Percentiles rank a stretch among this genome's conserved stretches.
phyloP scores from a whole-genome alignment of 2,888 invertebrate genomes.

The Polylopha cassiicola region DNA sequence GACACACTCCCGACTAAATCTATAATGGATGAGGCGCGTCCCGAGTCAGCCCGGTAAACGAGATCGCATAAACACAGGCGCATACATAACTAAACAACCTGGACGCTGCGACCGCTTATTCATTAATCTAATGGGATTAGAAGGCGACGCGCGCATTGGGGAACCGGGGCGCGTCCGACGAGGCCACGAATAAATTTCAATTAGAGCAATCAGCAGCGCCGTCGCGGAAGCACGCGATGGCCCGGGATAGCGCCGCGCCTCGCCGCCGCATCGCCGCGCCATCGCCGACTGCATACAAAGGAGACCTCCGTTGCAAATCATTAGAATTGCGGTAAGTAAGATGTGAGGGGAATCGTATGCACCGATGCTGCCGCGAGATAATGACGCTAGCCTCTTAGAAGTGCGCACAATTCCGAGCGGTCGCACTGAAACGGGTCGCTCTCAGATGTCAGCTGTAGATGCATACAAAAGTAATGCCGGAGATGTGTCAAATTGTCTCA shows the following conservation, averaged over 20 bases:
- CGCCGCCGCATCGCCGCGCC: slow-evolving; percentile 53
- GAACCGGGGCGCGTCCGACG: slow-evolving; percentile 45
- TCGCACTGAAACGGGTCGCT: no score
- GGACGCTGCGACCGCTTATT: slow-evolving; percentile 50
- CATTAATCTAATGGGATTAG: slow-evolving; percentile 47
- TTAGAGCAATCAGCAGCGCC: slow-evolving; percentile 63
- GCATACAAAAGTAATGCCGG: slow-evolving; percentile 18
- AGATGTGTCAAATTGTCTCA: slow-evolving; percentile 42
- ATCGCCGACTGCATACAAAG: slow-evolving; percentile 64
- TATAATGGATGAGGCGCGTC: slow-evolving; percentile 75
- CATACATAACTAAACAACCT: slow-evolving; percentile 55
- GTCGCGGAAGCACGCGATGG: slow-evolving; percentile 65
- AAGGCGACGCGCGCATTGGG: slow-evolving; percentile 35
- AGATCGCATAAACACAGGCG: slow-evolving; percentile 62
- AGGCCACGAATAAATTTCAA: slow-evolving; percentile 63
- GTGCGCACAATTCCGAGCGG: slow-evolving; percentile 33
- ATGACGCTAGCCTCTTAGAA: slow-evolving; percentile 53
- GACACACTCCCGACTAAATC: slow-evolving; percentile 63
- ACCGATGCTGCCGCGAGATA: slow-evolving; percentile 55
- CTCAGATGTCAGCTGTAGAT: no score
- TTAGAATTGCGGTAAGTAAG: slow-evolving; percentile 71
- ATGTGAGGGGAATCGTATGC: slow-evolving; percentile 67
- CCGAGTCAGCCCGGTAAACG: slow-evolving; percentile 68
- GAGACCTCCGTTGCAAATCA: slow-evolving; percentile 68
- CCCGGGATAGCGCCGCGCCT: slow-evolving; percentile 52